phyloP scores from a whole-genome alignment of 1,140 invertebrate genomes.

The Elymnias hypermnestra region DNA sequence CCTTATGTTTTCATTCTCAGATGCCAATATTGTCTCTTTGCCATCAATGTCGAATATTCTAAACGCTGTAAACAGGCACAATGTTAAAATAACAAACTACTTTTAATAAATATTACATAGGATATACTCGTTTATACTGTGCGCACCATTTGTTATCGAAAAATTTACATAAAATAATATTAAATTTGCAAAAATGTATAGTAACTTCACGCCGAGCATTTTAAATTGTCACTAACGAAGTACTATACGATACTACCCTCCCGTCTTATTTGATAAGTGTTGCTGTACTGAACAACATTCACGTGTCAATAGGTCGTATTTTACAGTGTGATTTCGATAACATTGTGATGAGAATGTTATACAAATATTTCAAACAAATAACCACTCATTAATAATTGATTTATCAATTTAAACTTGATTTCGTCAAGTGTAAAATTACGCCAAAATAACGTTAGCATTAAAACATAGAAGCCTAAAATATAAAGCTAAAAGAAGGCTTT shows the following conservation, averaged over 20 bases:
- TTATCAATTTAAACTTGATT: no score
- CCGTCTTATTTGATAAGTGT: conserved; percentile 9
- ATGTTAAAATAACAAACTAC: not conserved
- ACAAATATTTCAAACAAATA: no score
- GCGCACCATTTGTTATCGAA: conserved; percentile 21
- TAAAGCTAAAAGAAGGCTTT: no score
- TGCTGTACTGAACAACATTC: conserved; percentile 4
- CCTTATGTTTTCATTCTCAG: conserved; percentile 47
- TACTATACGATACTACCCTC: conserved; percentile 24
- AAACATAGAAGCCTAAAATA: no score
- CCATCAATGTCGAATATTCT: conserved; percentile 46
- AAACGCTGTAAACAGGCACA: conserved; percentile 35
- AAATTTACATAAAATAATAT: conserved; percentile 12
- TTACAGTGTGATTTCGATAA: conserved; percentile 26
- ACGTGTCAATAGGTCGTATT: conserved; percentile 36
- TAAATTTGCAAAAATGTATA: conserved; percentile 2
- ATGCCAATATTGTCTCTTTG: conserved; percentile 47
- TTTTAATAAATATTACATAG: not conserved
- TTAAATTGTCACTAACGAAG: conserved; percentile 10
- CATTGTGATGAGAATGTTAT: conserved; percentile 13
- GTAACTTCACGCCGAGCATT: conserved; percentile 10
- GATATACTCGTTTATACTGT: no score
- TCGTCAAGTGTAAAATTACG: no score
- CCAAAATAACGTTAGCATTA: no score
- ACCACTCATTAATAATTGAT: no score